phyloP scores from a whole-genome alignment of 2,797 vertebrate genomes.

The Phaenicophaeus curvirostris region DNA sequence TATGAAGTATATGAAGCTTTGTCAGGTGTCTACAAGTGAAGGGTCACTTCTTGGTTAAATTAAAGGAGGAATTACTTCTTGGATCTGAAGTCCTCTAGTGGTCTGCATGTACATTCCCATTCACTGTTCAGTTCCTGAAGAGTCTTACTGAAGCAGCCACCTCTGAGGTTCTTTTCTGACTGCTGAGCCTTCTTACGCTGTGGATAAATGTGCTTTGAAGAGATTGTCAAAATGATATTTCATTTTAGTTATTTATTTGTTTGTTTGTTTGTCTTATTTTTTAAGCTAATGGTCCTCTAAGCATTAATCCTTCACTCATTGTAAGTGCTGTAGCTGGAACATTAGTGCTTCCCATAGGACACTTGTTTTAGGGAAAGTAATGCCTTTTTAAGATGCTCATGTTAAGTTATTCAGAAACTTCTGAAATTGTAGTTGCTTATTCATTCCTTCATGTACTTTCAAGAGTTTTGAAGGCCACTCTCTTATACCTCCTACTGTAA shows the following conservation, averaged over 20 bases:
- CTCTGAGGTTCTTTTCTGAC: not conserved
- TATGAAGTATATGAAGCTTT: not conserved
- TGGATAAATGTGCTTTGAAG: not conserved
- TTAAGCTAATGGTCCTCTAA: not conserved
- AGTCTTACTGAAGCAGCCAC: not conserved
- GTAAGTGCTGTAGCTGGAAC: not conserved
- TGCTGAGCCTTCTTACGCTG: accelerated
- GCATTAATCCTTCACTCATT: not conserved
- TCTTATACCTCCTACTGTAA: not conserved
- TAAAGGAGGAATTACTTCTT: not conserved
- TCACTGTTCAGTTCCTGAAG: not conserved
- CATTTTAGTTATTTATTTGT: no score
- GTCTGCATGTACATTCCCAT: not conserved
- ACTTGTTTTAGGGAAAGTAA: not conserved
- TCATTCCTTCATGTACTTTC: not conserved
- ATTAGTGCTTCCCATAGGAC: not conserved
- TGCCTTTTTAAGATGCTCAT: not conserved
- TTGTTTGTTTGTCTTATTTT: not conserved
- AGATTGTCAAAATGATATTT: not conserved
- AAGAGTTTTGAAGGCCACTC: not conserved
- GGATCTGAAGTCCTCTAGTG: not conserved
- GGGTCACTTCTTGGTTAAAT: not conserved
- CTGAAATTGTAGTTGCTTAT: not conserved
- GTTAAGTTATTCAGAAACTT: not conserved
- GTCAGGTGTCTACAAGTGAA: not conserved